Evolutionary conservation across 2,888 invertebrate genomes (phyloP).

Genomic region (Pachymerium ferrugineum): DNA sequence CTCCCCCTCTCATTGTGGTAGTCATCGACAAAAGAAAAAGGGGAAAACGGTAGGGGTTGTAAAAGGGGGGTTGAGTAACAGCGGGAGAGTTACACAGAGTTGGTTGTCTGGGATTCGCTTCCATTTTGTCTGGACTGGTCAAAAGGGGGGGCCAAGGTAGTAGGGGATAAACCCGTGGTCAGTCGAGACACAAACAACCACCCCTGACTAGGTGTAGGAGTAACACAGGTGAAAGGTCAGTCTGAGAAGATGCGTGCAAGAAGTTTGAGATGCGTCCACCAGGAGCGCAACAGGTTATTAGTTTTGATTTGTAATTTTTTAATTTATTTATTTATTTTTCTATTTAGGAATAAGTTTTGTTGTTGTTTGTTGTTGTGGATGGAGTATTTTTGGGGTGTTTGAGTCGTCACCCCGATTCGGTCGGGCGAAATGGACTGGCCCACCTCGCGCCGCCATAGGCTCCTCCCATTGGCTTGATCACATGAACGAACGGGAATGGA

Average conservation of each 20-base stretch:
- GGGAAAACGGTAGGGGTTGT: constrained; percentile 10
- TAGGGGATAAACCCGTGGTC: background rate
- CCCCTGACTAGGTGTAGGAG: background rate
- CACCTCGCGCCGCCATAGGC: constrained; percentile 6
- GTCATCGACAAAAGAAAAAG: constrained; percentile 8
- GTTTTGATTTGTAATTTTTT: background rate
- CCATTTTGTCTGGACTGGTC: constrained; percentile 8
- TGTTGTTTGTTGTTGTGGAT: background rate
- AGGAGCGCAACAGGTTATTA: background rate
- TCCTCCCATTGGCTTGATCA: constrained; percentile 25
- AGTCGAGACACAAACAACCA: background rate
- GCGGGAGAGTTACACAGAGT: background rate
- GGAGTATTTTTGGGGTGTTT: background rate
- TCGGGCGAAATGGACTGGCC: constrained; percentile 25
- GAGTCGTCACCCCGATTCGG: background rate
- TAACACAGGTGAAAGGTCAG: background rate
- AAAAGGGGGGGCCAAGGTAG: background rate
- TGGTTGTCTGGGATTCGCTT: constrained; percentile 2
- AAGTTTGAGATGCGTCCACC: background rate
- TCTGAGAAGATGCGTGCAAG: background rate
- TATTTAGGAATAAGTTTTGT: background rate
- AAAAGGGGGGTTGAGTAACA: background rate
- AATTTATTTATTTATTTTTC: background rate
- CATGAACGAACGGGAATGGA: constrained; percentile 25
- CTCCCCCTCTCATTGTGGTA: background rate